Percentiles rank a stretch among this genome's conserved stretches.
phyloP scores from a whole-genome alignment of 2,113 vertebrate genomes.

The Gorsachius goisagi region DNA sequence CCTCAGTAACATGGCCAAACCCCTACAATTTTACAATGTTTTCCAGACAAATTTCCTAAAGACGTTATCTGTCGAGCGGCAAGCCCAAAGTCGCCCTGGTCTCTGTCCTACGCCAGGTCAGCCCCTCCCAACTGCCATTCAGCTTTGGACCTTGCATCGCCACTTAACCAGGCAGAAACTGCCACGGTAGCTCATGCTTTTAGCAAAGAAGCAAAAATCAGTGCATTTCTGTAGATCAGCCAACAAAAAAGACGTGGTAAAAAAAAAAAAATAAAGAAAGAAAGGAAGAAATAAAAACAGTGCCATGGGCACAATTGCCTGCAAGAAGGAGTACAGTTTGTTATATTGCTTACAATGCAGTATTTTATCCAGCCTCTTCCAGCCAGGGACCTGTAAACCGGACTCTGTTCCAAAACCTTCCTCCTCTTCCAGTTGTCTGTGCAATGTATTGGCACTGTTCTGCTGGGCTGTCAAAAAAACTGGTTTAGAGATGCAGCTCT shows the following conservation, averaged over 20 bases:
- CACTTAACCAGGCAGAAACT: slow-evolving; percentile 50
- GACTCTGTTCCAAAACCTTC: slow-evolving; percentile 85
- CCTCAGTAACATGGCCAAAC: not conserved
- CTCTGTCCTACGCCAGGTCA: slow-evolving; percentile 25
- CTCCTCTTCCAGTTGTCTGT: slow-evolving; percentile 84
- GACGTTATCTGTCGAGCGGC: not conserved
- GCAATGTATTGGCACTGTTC: slow-evolving; percentile 82
- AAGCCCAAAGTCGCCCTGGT: not conserved
- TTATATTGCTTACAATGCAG: slow-evolving; percentile 86
- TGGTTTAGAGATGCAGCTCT: slow-evolving; percentile 83
- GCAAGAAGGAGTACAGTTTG: slow-evolving; percentile 82
- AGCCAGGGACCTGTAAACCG: slow-evolving; percentile 83
- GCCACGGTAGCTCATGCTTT: slow-evolving; percentile 56
- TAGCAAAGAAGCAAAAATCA: slow-evolving; percentile 64
- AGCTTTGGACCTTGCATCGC: not conserved
- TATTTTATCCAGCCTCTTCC: slow-evolving; percentile 87
- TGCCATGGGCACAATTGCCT: slow-evolving; percentile 74
- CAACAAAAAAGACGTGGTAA: slow-evolving; percentile 71
- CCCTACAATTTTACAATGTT: slow-evolving; percentile 6
- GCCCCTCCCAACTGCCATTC: slow-evolving; percentile 10
- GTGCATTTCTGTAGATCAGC: slow-evolving; percentile 73
- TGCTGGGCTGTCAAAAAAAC: slow-evolving; percentile 84
- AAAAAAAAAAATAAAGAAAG: not conserved
- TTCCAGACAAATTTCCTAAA: slow-evolving; percentile 35
- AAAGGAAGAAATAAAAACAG: slow-evolving; percentile 45